Evolutionary conservation across 2,113 vertebrate genomes (phyloP).

Genomic region (Amphiprion ocellaris): DNA sequence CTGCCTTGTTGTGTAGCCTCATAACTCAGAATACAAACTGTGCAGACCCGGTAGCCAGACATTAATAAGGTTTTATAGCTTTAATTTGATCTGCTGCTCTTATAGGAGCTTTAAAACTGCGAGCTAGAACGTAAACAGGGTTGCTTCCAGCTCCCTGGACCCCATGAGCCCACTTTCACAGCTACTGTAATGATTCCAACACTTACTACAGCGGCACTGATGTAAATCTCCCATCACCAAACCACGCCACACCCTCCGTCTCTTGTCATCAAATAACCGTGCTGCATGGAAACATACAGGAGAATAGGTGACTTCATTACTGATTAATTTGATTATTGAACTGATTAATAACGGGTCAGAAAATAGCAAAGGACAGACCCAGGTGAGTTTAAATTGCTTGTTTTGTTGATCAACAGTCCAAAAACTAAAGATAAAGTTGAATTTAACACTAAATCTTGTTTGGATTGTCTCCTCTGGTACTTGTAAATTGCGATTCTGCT

Average conservation of each 20-base stretch:
- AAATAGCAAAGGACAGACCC: too few relatives aligned
- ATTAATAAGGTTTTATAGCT: constrained; percentile 44
- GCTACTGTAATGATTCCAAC: constrained; percentile 23
- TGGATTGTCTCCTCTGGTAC: too few relatives aligned
- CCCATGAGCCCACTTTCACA: constrained; percentile 22
- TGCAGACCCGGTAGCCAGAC: constrained; percentile 7
- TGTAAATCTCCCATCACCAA: constrained; percentile 28
- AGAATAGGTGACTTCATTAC: not conserved
- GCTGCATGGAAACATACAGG: not conserved
- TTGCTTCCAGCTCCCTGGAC: constrained; percentile 19
- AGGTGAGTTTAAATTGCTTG: too few relatives aligned
- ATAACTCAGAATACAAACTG: constrained; percentile 18
- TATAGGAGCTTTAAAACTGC: constrained; percentile 39
- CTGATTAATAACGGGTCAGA: not conserved
- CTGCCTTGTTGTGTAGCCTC: constrained; percentile 13
- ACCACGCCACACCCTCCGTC: not conserved
- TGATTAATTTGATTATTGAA: not conserved
- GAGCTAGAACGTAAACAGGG: not conserved
- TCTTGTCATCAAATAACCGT: constrained; percentile 21
- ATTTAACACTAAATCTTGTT: too few relatives aligned
- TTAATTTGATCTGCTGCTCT: constrained; percentile 30
- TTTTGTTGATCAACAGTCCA: not conserved
- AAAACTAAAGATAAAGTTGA: too few relatives aligned
- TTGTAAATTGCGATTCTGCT: not conserved
- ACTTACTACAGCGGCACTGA: constrained; percentile 31